Conservation (phyloP, 2,797 vertebrate species). For the Propithecus deckenii region DNA sequence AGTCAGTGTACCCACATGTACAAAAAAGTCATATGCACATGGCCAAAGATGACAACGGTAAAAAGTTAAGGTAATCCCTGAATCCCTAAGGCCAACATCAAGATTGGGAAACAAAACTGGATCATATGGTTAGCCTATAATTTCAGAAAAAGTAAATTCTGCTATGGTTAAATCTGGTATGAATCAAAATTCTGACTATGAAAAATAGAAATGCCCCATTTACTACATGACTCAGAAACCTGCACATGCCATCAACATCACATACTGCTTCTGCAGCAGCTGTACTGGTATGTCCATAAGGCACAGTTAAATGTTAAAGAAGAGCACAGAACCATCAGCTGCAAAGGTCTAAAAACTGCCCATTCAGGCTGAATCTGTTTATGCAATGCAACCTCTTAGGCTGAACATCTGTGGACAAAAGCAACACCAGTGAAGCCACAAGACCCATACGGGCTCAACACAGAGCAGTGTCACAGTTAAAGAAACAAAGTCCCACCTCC, state of each 20-base stretch:
- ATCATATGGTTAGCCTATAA: background rate
- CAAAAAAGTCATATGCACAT: background rate
- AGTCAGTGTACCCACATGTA: background rate
- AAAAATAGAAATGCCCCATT: background rate
- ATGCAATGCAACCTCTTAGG: background rate
- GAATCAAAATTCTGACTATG: constrained; percentile 17
- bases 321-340: background rate
- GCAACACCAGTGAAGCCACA: background rate
- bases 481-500: background rate
- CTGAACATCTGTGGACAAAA: background rate
- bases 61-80: background rate
- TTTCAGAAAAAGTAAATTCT: constrained; percentile 39
- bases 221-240: background rate
- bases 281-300: background rate
- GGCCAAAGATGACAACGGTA: background rate
- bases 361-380: background rate
- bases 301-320: background rate
- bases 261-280: background rate
- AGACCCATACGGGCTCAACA: background rate
- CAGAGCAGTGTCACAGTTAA: background rate
- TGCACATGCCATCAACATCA: background rate
- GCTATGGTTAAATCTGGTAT: constrained; percentile 10
- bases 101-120: background rate
- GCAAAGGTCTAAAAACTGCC: background rate
- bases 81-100: background rate